A percentile compares a stretch with the other conserved stretches of the same genome.
These are phyloP conservation scores for Arge pagana DNA, from an alignment of 2,888 invertebrate species.

Conservation along the genomic window DNA sequence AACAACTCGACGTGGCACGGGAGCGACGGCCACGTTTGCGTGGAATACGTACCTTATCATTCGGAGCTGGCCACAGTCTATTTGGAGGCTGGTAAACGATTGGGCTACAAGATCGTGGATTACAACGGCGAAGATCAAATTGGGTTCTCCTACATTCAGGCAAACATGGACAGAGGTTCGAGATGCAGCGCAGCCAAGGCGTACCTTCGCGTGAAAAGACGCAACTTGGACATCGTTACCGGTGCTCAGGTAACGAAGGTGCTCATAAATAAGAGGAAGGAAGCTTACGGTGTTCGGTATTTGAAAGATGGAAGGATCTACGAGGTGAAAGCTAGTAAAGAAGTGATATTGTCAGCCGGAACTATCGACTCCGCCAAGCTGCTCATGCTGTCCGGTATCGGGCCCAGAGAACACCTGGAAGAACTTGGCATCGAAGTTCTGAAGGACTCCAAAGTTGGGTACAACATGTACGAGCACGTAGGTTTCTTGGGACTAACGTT, in stretches of 20 bases:
- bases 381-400: constrained; percentile 69
- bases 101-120: constrained; percentile 55
- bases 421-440: constrained; percentile 65
- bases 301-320: constrained; percentile 64
- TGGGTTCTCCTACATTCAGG: constrained; percentile 63
- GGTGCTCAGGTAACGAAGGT: constrained; percentile 46
- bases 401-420: constrained; percentile 66
- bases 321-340: constrained; percentile 63
- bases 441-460: constrained; percentile 69
- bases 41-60: constrained; percentile 54
- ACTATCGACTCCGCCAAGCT: constrained; percentile 82
- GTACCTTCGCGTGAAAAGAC: constrained; percentile 59
- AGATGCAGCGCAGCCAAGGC: constrained; percentile 63
- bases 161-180: constrained; percentile 60
- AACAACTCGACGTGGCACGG: constrained; percentile 60
- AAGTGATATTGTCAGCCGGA: constrained; percentile 70
- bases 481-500: constrained; percentile 72
- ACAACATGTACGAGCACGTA: constrained; percentile 71
- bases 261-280: constrained; percentile 44
- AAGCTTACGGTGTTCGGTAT: constrained; percentile 50
- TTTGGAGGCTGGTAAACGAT: constrained; percentile 50
- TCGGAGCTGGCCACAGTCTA: constrained; percentile 51
- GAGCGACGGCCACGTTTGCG: constrained; percentile 51
- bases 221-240: constrained; percentile 50
- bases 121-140: constrained; percentile 60